Evolutionary conservation across 2,797 vertebrate species (phyloP).

Genomic region (Hippopotamyrus pictus): DNA sequence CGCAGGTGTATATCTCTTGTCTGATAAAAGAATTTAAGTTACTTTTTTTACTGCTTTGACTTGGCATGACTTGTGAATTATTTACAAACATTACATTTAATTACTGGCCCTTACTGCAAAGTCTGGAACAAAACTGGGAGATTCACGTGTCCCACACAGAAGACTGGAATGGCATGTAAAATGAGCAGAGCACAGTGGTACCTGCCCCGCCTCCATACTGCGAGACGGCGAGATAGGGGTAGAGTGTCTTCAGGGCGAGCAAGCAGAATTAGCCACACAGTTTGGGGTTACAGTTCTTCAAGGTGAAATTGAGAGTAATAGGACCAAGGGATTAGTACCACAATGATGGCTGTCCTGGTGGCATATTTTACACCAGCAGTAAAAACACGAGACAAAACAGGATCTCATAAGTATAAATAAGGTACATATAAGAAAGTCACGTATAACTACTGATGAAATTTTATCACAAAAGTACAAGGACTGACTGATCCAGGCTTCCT

Average conservation of each 20-base stretch:
- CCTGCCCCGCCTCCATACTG: background rate
- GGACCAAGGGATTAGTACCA: background rate
- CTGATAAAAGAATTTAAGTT: constrained; percentile 3
- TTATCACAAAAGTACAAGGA: background rate
- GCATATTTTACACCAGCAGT: background rate
- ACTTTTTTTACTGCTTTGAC: background rate
- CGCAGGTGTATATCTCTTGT: background rate
- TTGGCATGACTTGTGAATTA: background rate
- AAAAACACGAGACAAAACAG: background rate
- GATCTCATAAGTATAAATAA: background rate
- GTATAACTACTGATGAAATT: background rate
- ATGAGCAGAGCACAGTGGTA: background rate
- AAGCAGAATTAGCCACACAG: background rate
- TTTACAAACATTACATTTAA: constrained; percentile 19
- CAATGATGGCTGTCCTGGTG: background rate
- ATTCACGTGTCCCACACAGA: background rate
- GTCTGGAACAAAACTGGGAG: background rate
- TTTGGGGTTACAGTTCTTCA: background rate
- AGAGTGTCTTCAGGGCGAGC: background rate
- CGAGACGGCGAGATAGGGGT: background rate
- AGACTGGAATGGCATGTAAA: background rate
- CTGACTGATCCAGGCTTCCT: background rate
- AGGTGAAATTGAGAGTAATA: background rate
- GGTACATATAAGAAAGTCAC: background rate
- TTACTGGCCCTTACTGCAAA: background rate